Percentiles rank a stretch among this genome's conserved stretches.
phyloP scores from a whole-genome alignment of 2,113 vertebrate species.

The Cervus canadensis region DNA sequence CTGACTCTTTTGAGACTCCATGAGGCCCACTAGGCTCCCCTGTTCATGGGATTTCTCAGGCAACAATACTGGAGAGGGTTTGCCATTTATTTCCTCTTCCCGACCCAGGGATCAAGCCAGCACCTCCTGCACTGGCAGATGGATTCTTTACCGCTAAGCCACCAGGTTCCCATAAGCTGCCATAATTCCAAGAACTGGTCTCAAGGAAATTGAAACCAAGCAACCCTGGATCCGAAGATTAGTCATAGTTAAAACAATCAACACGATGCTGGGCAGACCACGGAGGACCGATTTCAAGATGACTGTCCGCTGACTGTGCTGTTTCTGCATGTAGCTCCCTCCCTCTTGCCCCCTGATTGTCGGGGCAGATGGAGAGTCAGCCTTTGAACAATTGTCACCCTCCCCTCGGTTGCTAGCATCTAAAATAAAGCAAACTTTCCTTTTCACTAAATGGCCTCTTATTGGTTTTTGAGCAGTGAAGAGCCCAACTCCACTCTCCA shows the following conservation, averaged over 20 bases:
- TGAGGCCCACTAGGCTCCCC: not conserved
- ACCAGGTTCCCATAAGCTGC: not conserved
- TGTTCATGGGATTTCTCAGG: not conserved
- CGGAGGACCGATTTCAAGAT: not conserved
- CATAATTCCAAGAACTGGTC: not conserved
- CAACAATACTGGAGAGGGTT: not conserved
- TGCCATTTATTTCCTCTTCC: not conserved
- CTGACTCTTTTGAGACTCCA: not conserved
- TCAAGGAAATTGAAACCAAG: not conserved
- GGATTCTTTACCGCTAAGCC: not conserved
- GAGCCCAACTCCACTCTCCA: not conserved
- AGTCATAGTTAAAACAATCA: not conserved
- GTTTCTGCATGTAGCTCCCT: not conserved
- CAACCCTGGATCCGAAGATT: not conserved
- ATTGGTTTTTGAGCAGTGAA: not conserved
- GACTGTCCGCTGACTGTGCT: not conserved
- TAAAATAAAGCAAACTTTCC: not conserved
- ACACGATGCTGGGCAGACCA: not conserved
- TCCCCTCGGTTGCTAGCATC: rapidly evolving
- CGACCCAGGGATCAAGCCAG: not conserved
- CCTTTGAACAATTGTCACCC: not conserved
- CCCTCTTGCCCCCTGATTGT: not conserved
- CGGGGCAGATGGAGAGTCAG: not conserved
- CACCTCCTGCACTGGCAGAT: not conserved
- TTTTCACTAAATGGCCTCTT: not conserved